phyloP scores from a whole-genome alignment of 2,113 vertebrate genomes.

The Pachyramphus minor region DNA sequence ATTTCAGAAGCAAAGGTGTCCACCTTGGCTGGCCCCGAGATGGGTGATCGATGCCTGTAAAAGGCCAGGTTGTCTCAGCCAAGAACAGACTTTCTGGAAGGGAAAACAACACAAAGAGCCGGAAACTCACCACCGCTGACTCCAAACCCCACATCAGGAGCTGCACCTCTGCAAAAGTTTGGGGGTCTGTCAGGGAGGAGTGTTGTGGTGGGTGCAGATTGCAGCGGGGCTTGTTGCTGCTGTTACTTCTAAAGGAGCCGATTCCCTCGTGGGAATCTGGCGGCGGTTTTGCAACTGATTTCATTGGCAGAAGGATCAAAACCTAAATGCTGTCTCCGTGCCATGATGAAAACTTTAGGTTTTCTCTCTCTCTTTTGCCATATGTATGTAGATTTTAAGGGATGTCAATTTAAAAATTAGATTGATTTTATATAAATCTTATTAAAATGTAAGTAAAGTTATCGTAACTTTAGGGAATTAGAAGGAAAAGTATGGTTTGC shows the following conservation, averaged over 20 bases:
- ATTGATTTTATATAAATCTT: constrained; percentile 43
- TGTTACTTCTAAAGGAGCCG: neutral
- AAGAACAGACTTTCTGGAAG: neutral
- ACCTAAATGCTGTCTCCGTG: constrained; percentile 34
- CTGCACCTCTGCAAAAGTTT: rapidly evolving
- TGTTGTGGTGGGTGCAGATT: neutral
- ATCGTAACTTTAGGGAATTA: constrained; percentile 9
- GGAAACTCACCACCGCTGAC: neutral
- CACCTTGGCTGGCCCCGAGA: constrained; percentile 20
- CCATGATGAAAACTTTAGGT: constrained; percentile 26
- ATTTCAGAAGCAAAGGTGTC: constrained; percentile 58
- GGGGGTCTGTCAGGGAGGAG: neutral
- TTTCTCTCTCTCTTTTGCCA: constrained; percentile 25
- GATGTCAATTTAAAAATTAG: constrained; percentile 38
- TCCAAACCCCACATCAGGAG: neutral
- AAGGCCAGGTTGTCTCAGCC: constrained; percentile 58
- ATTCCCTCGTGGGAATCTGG: constrained; percentile 31
- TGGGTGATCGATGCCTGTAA: constrained; percentile 44
- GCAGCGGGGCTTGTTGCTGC: neutral
- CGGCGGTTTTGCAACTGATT: constrained; percentile 12
- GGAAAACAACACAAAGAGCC: neutral
- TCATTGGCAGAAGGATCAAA: constrained; percentile 59
- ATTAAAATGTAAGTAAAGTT: constrained; percentile 47
- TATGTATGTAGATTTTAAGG: constrained; percentile 44
- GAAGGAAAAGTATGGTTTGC: neutral